phyloP scores from a whole-genome alignment of 2,797 vertebrate species.

The Ctenopoma kingsleyae region DNA sequence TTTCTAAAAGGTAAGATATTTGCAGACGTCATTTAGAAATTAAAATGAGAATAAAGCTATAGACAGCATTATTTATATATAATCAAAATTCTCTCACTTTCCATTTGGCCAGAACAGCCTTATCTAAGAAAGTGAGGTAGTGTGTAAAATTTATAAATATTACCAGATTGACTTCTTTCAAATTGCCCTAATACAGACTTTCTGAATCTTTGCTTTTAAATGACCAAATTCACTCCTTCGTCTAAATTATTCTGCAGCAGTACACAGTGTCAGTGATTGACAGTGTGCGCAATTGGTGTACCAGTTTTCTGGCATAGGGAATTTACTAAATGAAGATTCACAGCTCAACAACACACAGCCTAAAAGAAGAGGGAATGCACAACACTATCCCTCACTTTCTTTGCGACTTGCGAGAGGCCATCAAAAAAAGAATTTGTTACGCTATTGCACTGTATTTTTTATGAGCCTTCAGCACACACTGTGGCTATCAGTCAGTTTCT shows the following conservation, averaged over 20 bases:
- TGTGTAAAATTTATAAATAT: too few species aligned
- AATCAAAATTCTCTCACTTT: too few species aligned
- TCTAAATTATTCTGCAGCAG: constrained; percentile 31
- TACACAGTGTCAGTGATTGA: constrained; percentile 32
- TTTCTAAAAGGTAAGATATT: too few species aligned
- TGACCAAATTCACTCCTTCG: constrained; percentile 9
- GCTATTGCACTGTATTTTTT: background rate
- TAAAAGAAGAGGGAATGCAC: constrained; percentile 4
- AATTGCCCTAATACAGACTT: background rate
- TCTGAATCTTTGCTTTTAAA: constrained; percentile 11
- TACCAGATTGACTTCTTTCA: too few species aligned
- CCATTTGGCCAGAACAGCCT: too few species aligned
- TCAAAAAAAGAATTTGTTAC: constrained; percentile 32
- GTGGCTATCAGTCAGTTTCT: background rate
- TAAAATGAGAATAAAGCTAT: background rate
- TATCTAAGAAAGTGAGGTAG: too few species aligned
- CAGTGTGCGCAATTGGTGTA: constrained; percentile 40
- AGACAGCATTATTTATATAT: too few species aligned
- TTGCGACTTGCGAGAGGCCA: constrained; percentile 12
- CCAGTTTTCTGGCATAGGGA: constrained; percentile 38
- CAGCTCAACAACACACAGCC: constrained; percentile 25
- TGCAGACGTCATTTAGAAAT: too few species aligned
- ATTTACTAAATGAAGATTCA: constrained; percentile 55
- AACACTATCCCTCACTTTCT: constrained; percentile 5
- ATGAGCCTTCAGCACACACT: background rate